Conservation (phyloP, 2,888 invertebrate species). For the Schizaphis graminum region DNA sequence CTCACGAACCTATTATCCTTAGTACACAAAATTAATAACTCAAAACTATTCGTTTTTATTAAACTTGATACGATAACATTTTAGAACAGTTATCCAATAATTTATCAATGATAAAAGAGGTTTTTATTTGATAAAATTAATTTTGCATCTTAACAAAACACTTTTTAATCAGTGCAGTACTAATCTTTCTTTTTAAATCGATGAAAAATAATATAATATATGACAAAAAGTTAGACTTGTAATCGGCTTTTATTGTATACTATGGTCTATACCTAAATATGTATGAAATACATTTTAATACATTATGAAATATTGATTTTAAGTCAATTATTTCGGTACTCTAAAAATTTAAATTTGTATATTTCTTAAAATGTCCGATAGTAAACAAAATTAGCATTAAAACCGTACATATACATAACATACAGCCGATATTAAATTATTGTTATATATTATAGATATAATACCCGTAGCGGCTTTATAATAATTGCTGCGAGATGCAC, state of each 20-base stretch:
- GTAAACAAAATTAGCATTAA: too few species aligned
- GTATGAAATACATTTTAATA: background rate
- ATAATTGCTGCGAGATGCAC: background rate
- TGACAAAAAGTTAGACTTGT: background rate
- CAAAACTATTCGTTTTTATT: too few species aligned
- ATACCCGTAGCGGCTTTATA: background rate
- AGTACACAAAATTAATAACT: too few species aligned
- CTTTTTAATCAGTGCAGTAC: too few species aligned
- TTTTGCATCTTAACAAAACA: too few species aligned
- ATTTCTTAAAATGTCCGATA: background rate
- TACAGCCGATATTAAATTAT: background rate
- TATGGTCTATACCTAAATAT: background rate
- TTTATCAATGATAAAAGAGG: too few species aligned
- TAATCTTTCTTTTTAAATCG: background rate
- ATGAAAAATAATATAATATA: background rate
- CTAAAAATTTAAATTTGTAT: background rate
- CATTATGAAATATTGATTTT: background rate
- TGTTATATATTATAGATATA: background rate
- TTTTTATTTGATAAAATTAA: too few species aligned
- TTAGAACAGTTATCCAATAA: too few species aligned
- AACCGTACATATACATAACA: background rate
- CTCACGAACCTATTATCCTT: too few species aligned
- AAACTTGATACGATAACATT: too few species aligned
- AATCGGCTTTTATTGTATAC: too few species aligned
- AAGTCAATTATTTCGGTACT: background rate